These are phyloP conservation scores for Galagoides demidoff DNA, from an alignment of 2,797 vertebrate species.

Conservation along the genomic window DNA sequence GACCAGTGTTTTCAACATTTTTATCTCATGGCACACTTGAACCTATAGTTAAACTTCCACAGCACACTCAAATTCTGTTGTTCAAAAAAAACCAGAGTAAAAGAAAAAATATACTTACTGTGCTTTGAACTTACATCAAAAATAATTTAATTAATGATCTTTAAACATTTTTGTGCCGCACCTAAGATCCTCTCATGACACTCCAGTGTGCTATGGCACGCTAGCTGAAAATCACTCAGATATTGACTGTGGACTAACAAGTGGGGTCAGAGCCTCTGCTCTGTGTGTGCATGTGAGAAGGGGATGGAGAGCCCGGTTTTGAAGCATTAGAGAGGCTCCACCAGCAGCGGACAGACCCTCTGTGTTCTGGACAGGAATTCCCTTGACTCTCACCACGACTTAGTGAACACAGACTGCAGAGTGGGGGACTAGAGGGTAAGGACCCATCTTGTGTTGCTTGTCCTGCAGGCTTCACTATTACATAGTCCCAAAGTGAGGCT, in stretches of 20 bases:
- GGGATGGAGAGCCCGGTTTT: not conserved
- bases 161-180: too few relatives aligned
- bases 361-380: not conserved
- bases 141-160: too few relatives aligned
- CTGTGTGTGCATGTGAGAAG: not conserved
- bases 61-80: too few relatives aligned
- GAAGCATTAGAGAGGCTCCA: not conserved
- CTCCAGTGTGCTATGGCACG: too few relatives aligned
- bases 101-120: too few relatives aligned
- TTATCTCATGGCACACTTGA: too few relatives aligned
- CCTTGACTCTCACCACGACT: not conserved
- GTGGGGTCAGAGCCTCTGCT: not conserved
- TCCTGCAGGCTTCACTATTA: not conserved
- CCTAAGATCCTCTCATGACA: too few relatives aligned
- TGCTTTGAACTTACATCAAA: too few relatives aligned
- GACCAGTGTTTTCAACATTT: not conserved
- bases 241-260: rapidly evolving
- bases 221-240: too few relatives aligned
- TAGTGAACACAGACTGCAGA: not conserved
- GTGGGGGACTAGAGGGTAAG: not conserved
- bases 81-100: too few relatives aligned
- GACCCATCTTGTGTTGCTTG: not conserved
- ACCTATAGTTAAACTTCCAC: too few relatives aligned
- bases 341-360: not conserved
- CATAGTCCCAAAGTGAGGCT: not conserved